Evolutionary conservation across 1,140 invertebrate genomes (phyloP), one percentile per base, ranked within the genome.

Genomic region (Periplaneta americana): DNA sequence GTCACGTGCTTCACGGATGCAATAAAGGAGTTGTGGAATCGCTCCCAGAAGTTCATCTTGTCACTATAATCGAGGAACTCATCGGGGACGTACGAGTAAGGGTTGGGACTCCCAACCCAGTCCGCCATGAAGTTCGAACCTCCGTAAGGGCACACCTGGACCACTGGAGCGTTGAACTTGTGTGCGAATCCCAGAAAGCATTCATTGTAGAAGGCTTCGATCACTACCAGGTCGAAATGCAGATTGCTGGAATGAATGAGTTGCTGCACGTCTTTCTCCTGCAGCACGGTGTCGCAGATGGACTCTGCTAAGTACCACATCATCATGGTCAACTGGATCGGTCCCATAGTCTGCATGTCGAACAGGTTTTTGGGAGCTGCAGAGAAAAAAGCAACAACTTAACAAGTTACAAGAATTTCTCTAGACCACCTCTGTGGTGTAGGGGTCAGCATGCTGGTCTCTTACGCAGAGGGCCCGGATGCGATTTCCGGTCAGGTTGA

Each of bases 51-150:
- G 28, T 83, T 87, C 87, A 90, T 88, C 75, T 85, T 84, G 82
- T 88, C 87, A 33, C 83, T 85, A 57, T 83, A 87, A 74, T 84
- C 80, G 79, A 85, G 82, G 32, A 86, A 85, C 4, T 84, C 84
- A 28, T 87, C 85, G 0, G 88, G 87, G 22, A 88, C 86, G 84
- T 86, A 88, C 0, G 88, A 87, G 84, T 86, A 86, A 0, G 86
- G 87, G 0, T 82, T 82, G n/a, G 39, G 39, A 48, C 39, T 48
- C 22, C 39, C 39, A 2, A 48, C 39, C 39, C 39, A 48, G 39
- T 48, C 39, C 3, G 5, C 39, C 39, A 48, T 48, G 39, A 48
- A 48, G 22, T 48, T 48, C 22, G 6, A 13, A 9, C 39, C 39
- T 48, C 39, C 39, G 39, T 48, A 48, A 2, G 86, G 35, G 75